These are phyloP conservation scores for Caenorhabditis afra DNA, from an alignment of 2,888 invertebrate genomes.

Conservation along the genomic window DNA sequence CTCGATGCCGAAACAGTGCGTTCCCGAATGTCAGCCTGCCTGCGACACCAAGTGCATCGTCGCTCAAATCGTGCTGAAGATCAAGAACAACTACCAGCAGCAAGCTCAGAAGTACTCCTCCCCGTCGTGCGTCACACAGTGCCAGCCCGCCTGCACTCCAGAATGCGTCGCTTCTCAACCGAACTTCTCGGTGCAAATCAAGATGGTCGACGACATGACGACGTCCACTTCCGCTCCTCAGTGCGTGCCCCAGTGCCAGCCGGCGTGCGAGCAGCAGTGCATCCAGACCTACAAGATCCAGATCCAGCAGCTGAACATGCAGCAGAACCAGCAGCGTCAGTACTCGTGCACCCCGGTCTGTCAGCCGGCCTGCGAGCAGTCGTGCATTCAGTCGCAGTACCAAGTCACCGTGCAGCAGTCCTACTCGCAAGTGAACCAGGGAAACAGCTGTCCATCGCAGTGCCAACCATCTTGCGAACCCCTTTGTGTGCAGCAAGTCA, in stretches of 20 bases:
- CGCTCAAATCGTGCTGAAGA: slow-evolving; percentile 53
- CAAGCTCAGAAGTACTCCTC: slow-evolving; percentile 20
- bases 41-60: slow-evolving; percentile 63
- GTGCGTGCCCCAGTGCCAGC: slow-evolving; percentile 54
- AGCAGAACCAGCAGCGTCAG: slow-evolving; percentile 45
- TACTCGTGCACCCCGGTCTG: slow-evolving; percentile 61
- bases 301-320: slow-evolving; percentile 49
- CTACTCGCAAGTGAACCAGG: slow-evolving; percentile 46
- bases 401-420: slow-evolving; percentile 48
- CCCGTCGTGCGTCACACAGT: slow-evolving; percentile 47
- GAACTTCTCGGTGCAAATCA: slow-evolving; percentile 50
- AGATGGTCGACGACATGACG: slow-evolving; percentile 43
- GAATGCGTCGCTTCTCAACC: slow-evolving; percentile 56
- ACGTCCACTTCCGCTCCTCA: slow-evolving; percentile 33
- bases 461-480: slow-evolving; percentile 60
- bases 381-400: slow-evolving; percentile 61
- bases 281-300: slow-evolving; percentile 56
- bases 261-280: slow-evolving; percentile 60
- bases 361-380: slow-evolving; percentile 59
- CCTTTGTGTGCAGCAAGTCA: slow-evolving; percentile 55
- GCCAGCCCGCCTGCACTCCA: slow-evolving; percentile 59
- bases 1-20: slow-evolving; percentile 50
- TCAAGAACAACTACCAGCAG: slow-evolving; percentile 39
- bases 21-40: slow-evolving; percentile 61
- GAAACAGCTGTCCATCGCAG: slow-evolving; percentile 51